Evolutionary conservation across 2,797 vertebrate genomes (phyloP), one percentile per base, ranked within the genome.

Genomic region (Macropodus opercularis): DNA sequence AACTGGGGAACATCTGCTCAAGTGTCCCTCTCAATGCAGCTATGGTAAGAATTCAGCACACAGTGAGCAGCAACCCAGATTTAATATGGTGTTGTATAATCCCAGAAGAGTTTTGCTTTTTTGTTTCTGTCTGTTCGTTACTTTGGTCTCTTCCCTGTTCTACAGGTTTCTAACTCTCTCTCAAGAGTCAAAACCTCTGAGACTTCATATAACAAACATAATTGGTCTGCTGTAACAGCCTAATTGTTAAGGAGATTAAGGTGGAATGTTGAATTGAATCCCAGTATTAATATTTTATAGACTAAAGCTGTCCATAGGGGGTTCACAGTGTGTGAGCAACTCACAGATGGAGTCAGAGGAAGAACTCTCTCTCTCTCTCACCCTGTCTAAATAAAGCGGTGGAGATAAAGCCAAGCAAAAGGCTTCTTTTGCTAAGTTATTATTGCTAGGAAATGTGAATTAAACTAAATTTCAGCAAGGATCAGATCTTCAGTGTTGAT

Each of bases 251-350:
- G 63, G 57, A 81, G 87, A 87, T 90, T 87, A 91, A 82, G 72
- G 53, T 81, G 83, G 63, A 79, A 83, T 85, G 81, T 87, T 88
- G 86, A 91, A 89, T 91, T 89, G 89, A 90, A 89, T 89, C 90
- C 83, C 68, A 77, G 65, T 82, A 88, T 93, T 88, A 92, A 92
- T 93, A 91, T 92, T 93, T 91, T 53, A 93, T 92, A 87, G 43
- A 84, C 74, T 88, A 82, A 88, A 91, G 81, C 88, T 89, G 82
- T 84, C 87, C 78, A 85, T 80, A 83, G 90, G 89, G 90, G 87
- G 86, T 72, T 86, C 87, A 63, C 90, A 89, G 86, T 88, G 87
- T 88, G 89, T 61, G 40, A 81, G 80, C 70, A 72, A 68, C 48
- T 73, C 85, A 72, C 88, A 90, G 90, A 90, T 90, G 88, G 89